Conservation (phyloP, 2,797 vertebrate species). For the Buphagus erythrorhynchus region DNA sequence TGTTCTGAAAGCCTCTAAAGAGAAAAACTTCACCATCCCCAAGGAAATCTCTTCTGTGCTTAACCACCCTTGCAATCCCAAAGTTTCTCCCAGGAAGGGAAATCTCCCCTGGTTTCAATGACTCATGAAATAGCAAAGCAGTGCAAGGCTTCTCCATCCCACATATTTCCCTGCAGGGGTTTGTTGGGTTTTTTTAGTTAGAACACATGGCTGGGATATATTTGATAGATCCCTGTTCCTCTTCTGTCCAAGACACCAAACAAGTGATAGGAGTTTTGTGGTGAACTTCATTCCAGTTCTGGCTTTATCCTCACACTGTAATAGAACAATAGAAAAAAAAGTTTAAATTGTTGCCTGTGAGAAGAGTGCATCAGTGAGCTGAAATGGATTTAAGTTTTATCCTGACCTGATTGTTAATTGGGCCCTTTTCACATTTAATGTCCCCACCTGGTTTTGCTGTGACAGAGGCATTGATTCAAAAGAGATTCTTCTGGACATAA, state of each 20-base stretch:
- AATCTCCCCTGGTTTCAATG: background rate
- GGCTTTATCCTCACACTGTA: conserved; percentile 40
- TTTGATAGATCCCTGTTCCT: conserved; percentile 74
- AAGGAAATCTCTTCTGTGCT: conserved; percentile 3
- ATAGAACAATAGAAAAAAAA: background rate
- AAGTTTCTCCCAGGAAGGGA: background rate
- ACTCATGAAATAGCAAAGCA: background rate
- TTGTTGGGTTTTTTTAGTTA: background rate
- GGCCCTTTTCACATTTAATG: background rate
- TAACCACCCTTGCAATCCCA: background rate
- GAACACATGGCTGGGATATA: background rate
- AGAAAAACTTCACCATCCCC: background rate
- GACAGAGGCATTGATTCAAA: background rate
- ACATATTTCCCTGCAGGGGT: background rate
- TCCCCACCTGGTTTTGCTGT: background rate
- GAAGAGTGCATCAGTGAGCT: background rate
- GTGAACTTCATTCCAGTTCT: conserved; percentile 77
- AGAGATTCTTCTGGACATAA: background rate
- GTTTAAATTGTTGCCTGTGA: background rate
- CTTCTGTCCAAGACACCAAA: conserved; percentile 81
- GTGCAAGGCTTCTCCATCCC: background rate
- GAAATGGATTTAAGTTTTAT: background rate
- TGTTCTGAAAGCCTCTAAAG: background rate
- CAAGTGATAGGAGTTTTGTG: conserved; percentile 74
- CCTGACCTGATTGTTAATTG: background rate